Evolutionary conservation across 2,888 invertebrate species (phyloP).

Genomic region (Apamea sordens): DNA sequence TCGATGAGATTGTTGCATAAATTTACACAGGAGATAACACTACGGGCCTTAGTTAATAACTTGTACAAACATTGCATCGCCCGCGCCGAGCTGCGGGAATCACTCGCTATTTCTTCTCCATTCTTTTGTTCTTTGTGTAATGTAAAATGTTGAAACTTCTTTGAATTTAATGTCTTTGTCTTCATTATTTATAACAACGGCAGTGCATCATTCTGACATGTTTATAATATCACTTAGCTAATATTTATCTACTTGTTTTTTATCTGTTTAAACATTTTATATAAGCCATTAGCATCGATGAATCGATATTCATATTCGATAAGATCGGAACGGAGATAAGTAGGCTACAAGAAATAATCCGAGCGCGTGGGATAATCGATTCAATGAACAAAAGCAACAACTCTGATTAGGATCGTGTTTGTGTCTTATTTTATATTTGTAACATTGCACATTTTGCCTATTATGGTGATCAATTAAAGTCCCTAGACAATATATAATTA

Average conservation of each 20-base stretch:
- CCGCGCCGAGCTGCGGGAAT: slow-evolving; percentile 55
- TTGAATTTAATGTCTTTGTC: slow-evolving; percentile 68
- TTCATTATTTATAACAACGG: slow-evolving; percentile 68
- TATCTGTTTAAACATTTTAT: slow-evolving; percentile 48
- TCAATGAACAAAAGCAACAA: slow-evolving; percentile 81
- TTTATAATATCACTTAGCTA: slow-evolving; percentile 49
- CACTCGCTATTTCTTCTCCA: slow-evolving; percentile 64
- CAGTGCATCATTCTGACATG: slow-evolving; percentile 57
- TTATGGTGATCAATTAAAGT: slow-evolving; percentile 42
- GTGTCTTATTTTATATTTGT: slow-evolving; percentile 74
- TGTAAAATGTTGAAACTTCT: slow-evolving; percentile 66
- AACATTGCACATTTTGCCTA: slow-evolving; percentile 63
- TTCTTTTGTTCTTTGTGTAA: slow-evolving; percentile 69
- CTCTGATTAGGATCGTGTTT: slow-evolving; percentile 77
- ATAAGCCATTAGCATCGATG: slow-evolving; percentile 71
- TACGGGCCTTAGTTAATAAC: slow-evolving; percentile 59
- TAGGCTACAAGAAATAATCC: slow-evolving; percentile 77
- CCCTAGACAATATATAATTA: background rate
- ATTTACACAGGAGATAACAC: slow-evolving; percentile 68
- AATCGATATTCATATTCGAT: slow-evolving; percentile 77
- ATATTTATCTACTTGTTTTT: slow-evolving; percentile 53
- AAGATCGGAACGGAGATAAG: slow-evolving; percentile 77
- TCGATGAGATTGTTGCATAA: slow-evolving; percentile 78
- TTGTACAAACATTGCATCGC: slow-evolving; percentile 62
- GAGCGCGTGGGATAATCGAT: slow-evolving; percentile 83